phyloP scores from a whole-genome alignment of 2,113 vertebrate genomes.

The Corythornis madagascariensis region DNA sequence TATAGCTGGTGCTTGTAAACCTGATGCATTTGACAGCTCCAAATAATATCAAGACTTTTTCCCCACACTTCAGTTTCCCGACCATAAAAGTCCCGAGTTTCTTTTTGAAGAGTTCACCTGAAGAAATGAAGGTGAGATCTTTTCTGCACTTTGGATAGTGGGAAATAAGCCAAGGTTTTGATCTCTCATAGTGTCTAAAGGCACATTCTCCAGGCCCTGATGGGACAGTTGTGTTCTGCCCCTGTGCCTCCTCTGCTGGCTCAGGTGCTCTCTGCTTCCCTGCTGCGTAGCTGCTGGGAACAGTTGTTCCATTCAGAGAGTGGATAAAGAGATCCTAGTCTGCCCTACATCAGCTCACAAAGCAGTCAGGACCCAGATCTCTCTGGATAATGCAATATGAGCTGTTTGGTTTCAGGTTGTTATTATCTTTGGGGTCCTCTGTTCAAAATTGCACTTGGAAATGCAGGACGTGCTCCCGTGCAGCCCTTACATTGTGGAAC shows the following conservation, averaged over 20 bases:
- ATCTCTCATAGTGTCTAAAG: neutral
- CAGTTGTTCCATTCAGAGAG: neutral
- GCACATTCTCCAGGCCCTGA: neutral
- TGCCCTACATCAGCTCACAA: neutral
- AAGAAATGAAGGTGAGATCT: neutral
- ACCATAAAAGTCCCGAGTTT: neutral
- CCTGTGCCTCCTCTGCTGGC: neutral
- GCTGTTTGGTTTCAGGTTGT: constrained; percentile 3
- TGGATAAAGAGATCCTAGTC: neutral
- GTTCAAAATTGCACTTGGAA: neutral
- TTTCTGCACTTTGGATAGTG: neutral
- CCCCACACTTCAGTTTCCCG: neutral
- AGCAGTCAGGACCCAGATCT: neutral
- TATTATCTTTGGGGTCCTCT: neutral
- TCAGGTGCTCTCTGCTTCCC: neutral
- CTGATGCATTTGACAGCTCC: neutral
- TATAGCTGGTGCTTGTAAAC: neutral
- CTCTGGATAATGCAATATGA: neutral
- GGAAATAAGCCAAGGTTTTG: neutral
- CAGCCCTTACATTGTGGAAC: neutral
- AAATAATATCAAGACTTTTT: neutral
- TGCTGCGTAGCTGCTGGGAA: neutral
- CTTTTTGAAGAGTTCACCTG: neutral
- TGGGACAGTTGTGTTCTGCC: neutral
- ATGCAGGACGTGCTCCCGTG: neutral